phyloP scores from a whole-genome alignment of 1,140 invertebrate genomes.

The Colletes latitarsis region DNA sequence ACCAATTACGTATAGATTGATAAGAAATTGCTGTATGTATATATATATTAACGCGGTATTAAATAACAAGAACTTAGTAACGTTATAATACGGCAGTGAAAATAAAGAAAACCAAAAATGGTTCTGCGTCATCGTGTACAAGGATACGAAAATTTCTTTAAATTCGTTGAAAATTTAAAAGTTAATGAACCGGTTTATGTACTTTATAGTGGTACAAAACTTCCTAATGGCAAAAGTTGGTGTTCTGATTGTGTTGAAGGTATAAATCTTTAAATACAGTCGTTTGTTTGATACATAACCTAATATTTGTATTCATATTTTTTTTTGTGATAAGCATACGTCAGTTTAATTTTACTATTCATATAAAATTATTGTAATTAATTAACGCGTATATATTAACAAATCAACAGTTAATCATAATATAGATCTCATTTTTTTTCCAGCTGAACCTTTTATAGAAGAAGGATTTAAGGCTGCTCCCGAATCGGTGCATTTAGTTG shows the following conservation, averaged over 20 bases:
- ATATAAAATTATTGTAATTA: background rate
- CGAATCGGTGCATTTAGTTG: constrained; percentile 83
- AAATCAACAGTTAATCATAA: too few relatives aligned
- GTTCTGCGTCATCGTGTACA: constrained; percentile 81
- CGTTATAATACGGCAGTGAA: background rate
- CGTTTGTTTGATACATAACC: constrained; percentile 47
- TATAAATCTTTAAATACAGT: constrained; percentile 66
- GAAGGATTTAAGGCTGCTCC: constrained; percentile 82
- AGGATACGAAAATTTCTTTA: constrained; percentile 83
- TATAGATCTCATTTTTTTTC: constrained; percentile 56
- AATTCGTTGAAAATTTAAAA: constrained; percentile 81
- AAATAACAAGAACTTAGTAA: background rate
- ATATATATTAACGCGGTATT: background rate
- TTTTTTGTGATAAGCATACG: too few relatives aligned
- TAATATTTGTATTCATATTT: background rate
- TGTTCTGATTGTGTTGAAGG: constrained; percentile 89
- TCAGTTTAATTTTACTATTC: background rate
- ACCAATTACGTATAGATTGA: constrained; percentile 1
- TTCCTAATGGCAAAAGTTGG: constrained; percentile 86
- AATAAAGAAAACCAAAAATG: constrained; percentile 76
- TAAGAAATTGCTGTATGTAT: background rate
- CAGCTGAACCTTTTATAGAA: constrained; percentile 85
- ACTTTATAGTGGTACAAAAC: constrained; percentile 86
- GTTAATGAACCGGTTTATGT: constrained; percentile 80
- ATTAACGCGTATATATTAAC: too few relatives aligned